Percentiles rank a stretch among this genome's conserved stretches.
phyloP scores from a whole-genome alignment of 2,797 vertebrate species.

The Monodelphis domestica region DNA sequence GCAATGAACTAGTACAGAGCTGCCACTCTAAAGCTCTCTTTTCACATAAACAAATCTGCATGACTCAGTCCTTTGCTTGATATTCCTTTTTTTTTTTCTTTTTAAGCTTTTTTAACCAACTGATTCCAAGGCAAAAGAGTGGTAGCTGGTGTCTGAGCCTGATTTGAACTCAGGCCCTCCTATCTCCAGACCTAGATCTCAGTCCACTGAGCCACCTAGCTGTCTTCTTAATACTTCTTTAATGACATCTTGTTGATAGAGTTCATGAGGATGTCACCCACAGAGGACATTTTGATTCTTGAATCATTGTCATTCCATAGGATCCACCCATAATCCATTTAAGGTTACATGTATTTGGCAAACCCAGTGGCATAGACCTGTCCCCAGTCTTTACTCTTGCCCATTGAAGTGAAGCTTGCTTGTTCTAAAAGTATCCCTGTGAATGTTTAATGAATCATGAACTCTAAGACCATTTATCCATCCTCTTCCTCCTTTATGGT shows the following conservation, averaged over 20 bases:
- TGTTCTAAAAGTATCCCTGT: not conserved
- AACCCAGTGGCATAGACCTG: not conserved
- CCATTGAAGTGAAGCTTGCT: not conserved
- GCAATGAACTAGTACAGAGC: not conserved
- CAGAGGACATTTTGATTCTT: not conserved
- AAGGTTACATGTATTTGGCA: not conserved
- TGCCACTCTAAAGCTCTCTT: not conserved
- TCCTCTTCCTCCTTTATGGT: not conserved
- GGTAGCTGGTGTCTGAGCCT: too few relatives aligned
- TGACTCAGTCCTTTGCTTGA: not conserved
- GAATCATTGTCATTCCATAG: too few relatives aligned
- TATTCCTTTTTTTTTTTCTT: too few relatives aligned
- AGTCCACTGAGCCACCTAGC: too few relatives aligned
- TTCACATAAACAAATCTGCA: not conserved
- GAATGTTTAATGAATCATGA: not conserved
- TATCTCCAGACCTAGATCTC: too few relatives aligned
- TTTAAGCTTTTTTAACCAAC: too few relatives aligned
- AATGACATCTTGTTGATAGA: not conserved
- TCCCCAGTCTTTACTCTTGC: not conserved
- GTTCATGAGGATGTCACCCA: not conserved
- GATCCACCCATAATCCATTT: not conserved
- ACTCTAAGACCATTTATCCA: not conserved
- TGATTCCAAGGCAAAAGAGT: too few relatives aligned
- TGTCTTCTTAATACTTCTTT: not conserved
- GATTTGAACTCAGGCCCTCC: too few relatives aligned